Evolutionary conservation across 2,888 invertebrate species (phyloP).

Genomic region (Cataglyphis rosenhaueri): DNA sequence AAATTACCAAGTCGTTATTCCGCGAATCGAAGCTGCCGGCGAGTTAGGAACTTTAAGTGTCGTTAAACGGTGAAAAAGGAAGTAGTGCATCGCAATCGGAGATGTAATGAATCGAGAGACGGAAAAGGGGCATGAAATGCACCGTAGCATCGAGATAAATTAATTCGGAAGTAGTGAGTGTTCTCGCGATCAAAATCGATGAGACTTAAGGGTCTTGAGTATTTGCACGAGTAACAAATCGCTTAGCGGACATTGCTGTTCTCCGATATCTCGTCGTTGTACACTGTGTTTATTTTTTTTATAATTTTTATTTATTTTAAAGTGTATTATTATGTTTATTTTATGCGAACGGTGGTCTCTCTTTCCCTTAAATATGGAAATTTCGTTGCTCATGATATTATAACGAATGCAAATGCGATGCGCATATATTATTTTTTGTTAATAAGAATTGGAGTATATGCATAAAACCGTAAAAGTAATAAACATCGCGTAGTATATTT

Average conservation of each 20-base stretch:
- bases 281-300: background rate
- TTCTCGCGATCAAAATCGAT: conserved; percentile 43
- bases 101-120: conserved; percentile 50
- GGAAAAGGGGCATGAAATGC: conserved; percentile 34
- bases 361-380: conserved; percentile 30
- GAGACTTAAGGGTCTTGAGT: conserved; percentile 43
- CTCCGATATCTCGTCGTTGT: background rate
- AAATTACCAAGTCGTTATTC: conserved; percentile 52
- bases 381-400: background rate
- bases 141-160: conserved; percentile 55
- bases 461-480: conserved; percentile 39
- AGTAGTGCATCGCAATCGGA: conserved; percentile 47
- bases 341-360: conserved; percentile 22
- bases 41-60: conserved; percentile 51
- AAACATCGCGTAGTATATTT: conserved; percentile 28
- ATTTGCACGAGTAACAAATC: conserved; percentile 7
- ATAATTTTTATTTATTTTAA: conserved; percentile 1
- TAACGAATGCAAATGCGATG: conserved; percentile 45
- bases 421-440: conserved; percentile 44
- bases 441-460: conserved; percentile 42
- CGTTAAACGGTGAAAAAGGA: conserved; percentile 20
- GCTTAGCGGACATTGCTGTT: background rate
- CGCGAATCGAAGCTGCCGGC: conserved; percentile 32
- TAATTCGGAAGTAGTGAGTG: conserved; percentile 55
- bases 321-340: conserved; percentile 36